Base-by-base conservation (phyloP, 2,113 vertebrate genomes). In the Danio rerio region DNA sequence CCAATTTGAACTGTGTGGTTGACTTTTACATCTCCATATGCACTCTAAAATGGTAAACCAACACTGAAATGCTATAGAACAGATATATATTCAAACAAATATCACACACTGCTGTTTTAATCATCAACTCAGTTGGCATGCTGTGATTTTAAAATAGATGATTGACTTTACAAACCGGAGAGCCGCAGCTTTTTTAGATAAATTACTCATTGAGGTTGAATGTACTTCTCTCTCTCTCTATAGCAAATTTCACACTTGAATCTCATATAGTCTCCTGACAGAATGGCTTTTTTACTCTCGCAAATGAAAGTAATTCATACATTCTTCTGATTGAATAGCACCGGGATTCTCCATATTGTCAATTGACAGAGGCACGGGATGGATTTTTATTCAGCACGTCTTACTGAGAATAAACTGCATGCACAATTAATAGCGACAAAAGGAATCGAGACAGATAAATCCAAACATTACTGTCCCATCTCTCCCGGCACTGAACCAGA, bases 381-480 rank as follows among this genome's bases (percentile, higher is more conserved):
- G 31, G 63, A 47, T 78, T 83, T n/a, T 83, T 16, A 53, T 70
- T 83, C 63, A 40, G 47, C 31, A 63, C 40, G 18, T 49, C n/a
- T 81, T 89, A 88, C 88, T 92, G 90, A 91, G 87, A 92, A 84
- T 84, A 82, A 86, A 87, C 82, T 83, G 85, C 78, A 73, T 79
- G n/a, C 62, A 55, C 76, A 78, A 78, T 78, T 78, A 53, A 78
- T 53, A 66, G 4, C 21, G 9, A 85, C 79, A 92, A 89, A 89
- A 88, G 88, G 87, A 68, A 86, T 83, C 85, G 86, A 88, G 81
- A 85, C 83, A 88, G 87, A 90, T 86, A 89, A 89, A 88, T 83
- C 86, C 84, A 69, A 87, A 86, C 88, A 85, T 83, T 83, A 83
- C 50, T 61, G 59, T 62, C 81, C 78, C 86, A 82, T 88, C 89